phyloP scores from a whole-genome alignment of 2,888 invertebrate genomes.

The Chalcosyrphus nemorum region DNA sequence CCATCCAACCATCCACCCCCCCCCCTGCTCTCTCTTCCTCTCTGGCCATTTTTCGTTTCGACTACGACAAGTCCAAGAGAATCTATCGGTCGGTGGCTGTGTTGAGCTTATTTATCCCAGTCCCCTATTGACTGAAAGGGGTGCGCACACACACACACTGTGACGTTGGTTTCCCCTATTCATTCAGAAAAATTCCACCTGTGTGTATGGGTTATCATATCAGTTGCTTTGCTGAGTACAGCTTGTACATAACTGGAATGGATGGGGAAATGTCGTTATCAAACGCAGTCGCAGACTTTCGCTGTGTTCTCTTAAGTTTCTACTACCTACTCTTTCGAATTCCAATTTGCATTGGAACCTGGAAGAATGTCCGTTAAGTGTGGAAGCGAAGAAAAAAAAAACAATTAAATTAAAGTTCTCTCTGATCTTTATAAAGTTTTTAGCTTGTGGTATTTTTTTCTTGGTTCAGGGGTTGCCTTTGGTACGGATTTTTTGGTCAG shows the following conservation, averaged over 20 bases:
- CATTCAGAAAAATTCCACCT: conserved; percentile 73
- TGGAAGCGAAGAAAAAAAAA: neutral
- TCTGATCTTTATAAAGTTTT: neutral
- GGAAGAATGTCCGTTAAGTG: neutral
- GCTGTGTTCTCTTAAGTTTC: conserved; percentile 44
- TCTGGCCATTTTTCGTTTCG: conserved; percentile 11
- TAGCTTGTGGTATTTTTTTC: neutral
- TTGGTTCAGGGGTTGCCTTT: neutral
- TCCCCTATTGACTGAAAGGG: conserved; percentile 52
- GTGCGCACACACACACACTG: conserved; percentile 49
- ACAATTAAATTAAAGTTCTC: neutral
- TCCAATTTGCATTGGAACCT: conserved; percentile 21
- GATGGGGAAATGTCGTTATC: conserved; percentile 20
- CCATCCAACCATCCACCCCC: too few species aligned
- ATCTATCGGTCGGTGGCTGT: conserved; percentile 49
- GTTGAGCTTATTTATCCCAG: conserved; percentile 61
- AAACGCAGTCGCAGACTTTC: conserved; percentile 58
- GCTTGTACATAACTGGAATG: conserved; percentile 22
- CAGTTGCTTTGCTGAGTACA: neutral
- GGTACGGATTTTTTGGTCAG: too few species aligned
- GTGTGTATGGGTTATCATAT: conserved; percentile 45
- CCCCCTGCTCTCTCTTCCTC: too few species aligned
- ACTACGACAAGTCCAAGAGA: conserved; percentile 11
- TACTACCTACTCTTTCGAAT: conserved; percentile 39
- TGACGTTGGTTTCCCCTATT: conserved; percentile 45